These are phyloP conservation scores for Euthynnus affinis DNA, from an alignment of 2,797 vertebrate species.

Conservation along the genomic window DNA sequence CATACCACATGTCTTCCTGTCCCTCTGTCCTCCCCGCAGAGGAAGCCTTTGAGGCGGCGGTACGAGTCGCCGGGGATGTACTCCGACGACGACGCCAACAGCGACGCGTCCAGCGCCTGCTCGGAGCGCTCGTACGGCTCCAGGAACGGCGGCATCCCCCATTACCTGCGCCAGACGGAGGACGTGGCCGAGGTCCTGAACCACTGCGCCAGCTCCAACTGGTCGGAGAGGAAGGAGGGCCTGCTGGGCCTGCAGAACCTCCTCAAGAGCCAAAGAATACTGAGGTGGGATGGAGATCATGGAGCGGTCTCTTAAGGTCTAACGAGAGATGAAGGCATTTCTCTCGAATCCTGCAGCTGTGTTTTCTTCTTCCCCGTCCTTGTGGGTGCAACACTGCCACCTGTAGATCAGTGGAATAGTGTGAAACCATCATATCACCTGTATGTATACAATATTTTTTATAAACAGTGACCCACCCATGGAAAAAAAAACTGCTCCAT, in stretches of 20 bases:
- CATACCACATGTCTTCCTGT: not conserved
- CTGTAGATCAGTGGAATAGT: no score
- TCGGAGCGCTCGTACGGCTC: slow-evolving; percentile 97
- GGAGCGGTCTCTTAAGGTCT: no score
- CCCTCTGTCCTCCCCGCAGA: slow-evolving; percentile 79
- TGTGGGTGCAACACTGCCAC: no score
- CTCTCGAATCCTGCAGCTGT: no score
- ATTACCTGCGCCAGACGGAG: slow-evolving; percentile 95
- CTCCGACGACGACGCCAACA: slow-evolving; percentile 97
- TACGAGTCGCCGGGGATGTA: slow-evolving; percentile 97
- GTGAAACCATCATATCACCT: no score
- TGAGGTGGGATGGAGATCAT: slow-evolving; percentile 85
- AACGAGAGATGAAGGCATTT: no score
- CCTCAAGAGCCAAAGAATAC: slow-evolving; percentile 92
- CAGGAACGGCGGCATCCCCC: slow-evolving; percentile 93
- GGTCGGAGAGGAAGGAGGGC: slow-evolving; percentile 98
- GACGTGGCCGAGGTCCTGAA: slow-evolving; percentile 98
- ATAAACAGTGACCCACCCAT: no score
- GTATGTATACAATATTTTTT: no score
- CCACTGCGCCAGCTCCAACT: slow-evolving; percentile 98
- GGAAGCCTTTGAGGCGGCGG: slow-evolving; percentile 93
- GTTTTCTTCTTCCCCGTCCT: no score
- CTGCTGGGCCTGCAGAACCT: slow-evolving; percentile 94
- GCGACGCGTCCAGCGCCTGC: slow-evolving; percentile 96
- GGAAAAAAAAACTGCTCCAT: no score